Evolutionary conservation across 35 echinoderm and acorn worm genomes (phyloP), one percentile per base, ranked within the genome.

Genomic region (Stichopus chloronotus): DNA sequence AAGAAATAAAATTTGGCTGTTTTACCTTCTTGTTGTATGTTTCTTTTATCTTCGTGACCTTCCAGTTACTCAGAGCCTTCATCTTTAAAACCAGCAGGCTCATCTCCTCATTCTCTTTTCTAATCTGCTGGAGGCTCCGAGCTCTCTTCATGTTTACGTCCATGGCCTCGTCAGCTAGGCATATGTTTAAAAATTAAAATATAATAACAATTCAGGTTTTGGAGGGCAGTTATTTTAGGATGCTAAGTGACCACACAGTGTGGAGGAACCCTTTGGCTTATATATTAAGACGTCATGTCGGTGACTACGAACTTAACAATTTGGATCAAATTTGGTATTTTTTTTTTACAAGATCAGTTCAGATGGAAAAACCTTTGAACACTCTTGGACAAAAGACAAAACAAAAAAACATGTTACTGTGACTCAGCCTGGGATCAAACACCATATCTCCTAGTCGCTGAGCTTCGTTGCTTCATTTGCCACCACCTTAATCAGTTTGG

Each of bases 31-130:
- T 88, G 17, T 96, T 93, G 54, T 96, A 96, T 17, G 79, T 60
- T 63, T 95, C 93, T 81, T 87, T 96, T 8, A 96, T 88, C 21
- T 96, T 93, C 16, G 97, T 95, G 4, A 83, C 60, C 68, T 89
- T 99, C 97, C 97, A 99, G 63, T 90, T 91, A 19, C 81, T 94
- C 19, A 99, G 84, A 7, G 58, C 59, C 68, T 83, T 95, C 94
- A 96, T 96, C 92, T 99, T 99, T 60, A 95, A 58, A 4, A 99
- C 79, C 82, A 96, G 43, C 20, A 92, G 92, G 30, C 58, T 95
- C 92, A 99, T 82, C 20, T 94, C 87, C 61, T 92, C 95, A 54
- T 99, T 99, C 78, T 96, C 95, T 55, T 99, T 88, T 52, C 94
- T 88, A 25, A 99, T 63, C 57, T 92, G 74, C 8, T 93, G 81